Percentiles rank a stretch among this genome's conserved stretches.
These are phyloP conservation scores for Therioaphis trifolii DNA, from an alignment of 2,888 invertebrate species.

Conservation along the genomic window DNA sequence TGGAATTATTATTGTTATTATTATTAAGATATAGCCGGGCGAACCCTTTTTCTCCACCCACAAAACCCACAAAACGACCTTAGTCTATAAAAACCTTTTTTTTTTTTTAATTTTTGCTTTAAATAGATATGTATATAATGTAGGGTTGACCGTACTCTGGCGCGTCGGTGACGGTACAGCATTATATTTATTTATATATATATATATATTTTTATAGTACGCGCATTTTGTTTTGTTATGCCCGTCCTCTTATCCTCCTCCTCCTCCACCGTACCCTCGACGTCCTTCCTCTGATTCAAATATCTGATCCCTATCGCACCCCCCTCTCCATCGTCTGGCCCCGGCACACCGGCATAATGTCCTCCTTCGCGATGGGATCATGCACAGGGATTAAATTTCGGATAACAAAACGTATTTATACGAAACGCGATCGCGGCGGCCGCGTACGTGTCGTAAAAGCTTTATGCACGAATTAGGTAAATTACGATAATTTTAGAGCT, in stretches of 20 bases:
- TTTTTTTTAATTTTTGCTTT: neutral
- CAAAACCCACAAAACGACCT: neutral
- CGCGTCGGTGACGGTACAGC: neutral
- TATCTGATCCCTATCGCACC: neutral
- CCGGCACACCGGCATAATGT: neutral
- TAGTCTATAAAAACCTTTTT: neutral
- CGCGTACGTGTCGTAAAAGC: neutral
- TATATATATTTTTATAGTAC: too few species aligned
- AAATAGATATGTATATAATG: neutral
- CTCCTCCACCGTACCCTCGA: too few species aligned
- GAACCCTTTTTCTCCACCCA: neutral
- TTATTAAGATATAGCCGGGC: constrained; percentile 4
- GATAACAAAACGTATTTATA: neutral
- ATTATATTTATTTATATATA: neutral
- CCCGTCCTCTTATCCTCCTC: neutral
- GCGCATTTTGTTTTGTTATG: neutral
- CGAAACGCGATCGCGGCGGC: neutral
- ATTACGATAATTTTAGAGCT: neutral
- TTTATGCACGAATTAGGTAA: neutral
- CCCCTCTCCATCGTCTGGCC: neutral
- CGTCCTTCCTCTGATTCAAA: too few species aligned
- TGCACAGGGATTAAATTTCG: neutral
- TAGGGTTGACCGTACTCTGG: neutral
- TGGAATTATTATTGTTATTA: neutral
- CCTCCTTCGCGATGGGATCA: neutral